Base-by-base conservation (phyloP, 64 coral and sea anemone species). In the Porites lutea region DNA sequence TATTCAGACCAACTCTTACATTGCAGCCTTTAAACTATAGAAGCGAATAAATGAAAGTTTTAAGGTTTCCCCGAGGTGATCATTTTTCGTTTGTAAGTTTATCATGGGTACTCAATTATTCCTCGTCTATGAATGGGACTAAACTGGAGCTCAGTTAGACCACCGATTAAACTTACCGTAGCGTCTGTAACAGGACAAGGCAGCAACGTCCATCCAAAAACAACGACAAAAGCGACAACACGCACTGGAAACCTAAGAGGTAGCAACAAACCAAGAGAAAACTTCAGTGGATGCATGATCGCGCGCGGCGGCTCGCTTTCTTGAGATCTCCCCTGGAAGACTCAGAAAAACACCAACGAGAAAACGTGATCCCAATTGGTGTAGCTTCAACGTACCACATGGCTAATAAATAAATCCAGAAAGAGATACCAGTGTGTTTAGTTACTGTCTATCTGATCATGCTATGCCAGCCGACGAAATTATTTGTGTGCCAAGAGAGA, bases 241-340 rank as follows among this genome's bases (percentile, higher is more conserved):
- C 63, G 81, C 47, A 84, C 63, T 19, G 63, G 69, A 84, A 84
- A 49, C 81, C 81, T 84, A 19, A 48, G 68, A 84, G 18, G 19
- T 48, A 21, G 69, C 44, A 68, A 84, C 62, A 84, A 83, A 49
- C 59, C 4, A 48, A 2, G 16, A 44, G 3, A 9, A 15, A 68
- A 52, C 18, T 37, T 37, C 27, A 37, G 22, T 23, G 18, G 22
- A 63, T 51, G 62, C 11, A 3, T 69, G 12, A 19, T 66, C 81
- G 63, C 81, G 81, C 81, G 81, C 3, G 81, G 16, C 19, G 5
- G 27, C 9, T 13, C 62, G 61, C 45, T n/a, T 18, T 51, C 46
- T 13, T 84, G 63, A n/a, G 46, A 68, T 84, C 45, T 84, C 52
- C 81, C 81, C 11, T 51, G 19, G 15, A 3, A 48, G 27, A 67